Conservation (phyloP, 2,797 vertebrate species). For the Linurgus olivaceus region DNA sequence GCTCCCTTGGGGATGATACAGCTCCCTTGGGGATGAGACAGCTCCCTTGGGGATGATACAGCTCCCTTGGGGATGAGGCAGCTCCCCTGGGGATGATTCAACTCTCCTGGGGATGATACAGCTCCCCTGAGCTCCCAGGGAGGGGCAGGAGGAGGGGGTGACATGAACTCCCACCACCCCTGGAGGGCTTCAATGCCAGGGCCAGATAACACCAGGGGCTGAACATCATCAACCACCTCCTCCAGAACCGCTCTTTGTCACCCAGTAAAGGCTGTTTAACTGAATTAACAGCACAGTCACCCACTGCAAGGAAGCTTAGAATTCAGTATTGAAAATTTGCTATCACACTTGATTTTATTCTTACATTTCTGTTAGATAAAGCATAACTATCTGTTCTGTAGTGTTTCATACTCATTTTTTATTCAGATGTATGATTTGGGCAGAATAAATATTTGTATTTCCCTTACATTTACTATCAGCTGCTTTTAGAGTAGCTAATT, state of each 20-base stretch:
- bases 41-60: too few species aligned
- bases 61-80: fast-evolving
- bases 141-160: not conserved
- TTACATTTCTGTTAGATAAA: not conserved
- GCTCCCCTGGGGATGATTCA: too few species aligned
- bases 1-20: not conserved
- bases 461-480: not conserved
- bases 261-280: not conserved
- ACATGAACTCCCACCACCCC: fast-evolving
- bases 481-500: not conserved
- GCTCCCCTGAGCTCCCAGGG: not conserved
- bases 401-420: not conserved
- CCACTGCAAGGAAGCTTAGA: not conserved
- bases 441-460: not conserved
- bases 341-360: not conserved
- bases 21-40: not conserved
- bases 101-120: too few species aligned
- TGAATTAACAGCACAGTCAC: not conserved
- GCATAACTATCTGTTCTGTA: not conserved
- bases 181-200: not conserved
- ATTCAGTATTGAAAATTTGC: not conserved
- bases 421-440: not conserved
- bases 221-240: not conserved
- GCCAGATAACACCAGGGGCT: fast-evolving
- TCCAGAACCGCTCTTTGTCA: not conserved